phyloP scores from a whole-genome alignment of 2,888 invertebrate genomes.

The Ornithoptera priamus region DNA sequence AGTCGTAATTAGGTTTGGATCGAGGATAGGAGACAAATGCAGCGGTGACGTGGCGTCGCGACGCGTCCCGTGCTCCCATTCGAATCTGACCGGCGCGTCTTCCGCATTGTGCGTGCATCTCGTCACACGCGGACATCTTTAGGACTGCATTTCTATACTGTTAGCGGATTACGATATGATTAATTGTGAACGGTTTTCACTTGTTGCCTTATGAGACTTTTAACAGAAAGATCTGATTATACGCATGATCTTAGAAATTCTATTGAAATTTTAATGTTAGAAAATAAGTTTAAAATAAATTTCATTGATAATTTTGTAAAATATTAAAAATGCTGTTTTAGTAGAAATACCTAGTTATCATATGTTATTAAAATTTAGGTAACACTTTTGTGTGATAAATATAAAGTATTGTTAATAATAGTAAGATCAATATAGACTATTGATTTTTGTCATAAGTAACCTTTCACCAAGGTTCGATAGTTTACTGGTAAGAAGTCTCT shows the following conservation, averaged over 20 bases:
- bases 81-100: slow-evolving; percentile 56
- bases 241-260: too few relatives aligned
- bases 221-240: neutral
- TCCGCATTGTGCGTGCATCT: slow-evolving; percentile 73
- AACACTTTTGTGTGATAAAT: neutral
- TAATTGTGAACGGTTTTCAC: slow-evolving; percentile 4
- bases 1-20: slow-evolving; percentile 33
- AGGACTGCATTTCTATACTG: slow-evolving; percentile 53
- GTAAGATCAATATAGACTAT: neutral
- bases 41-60: slow-evolving; percentile 54
- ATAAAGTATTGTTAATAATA: neutral
- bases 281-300: too few relatives aligned
- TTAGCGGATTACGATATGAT: slow-evolving; percentile 32
- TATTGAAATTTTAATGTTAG: too few relatives aligned
- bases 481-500: neutral
- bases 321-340: neutral
- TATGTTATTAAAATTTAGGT: neutral
- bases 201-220: neutral
- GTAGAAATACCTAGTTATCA: neutral
- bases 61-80: slow-evolving; percentile 73
- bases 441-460: neutral
- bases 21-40: slow-evolving; percentile 48
- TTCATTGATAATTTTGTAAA: too few relatives aligned
- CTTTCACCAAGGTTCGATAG: neutral
- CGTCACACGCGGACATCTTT: slow-evolving; percentile 67